Base-by-base conservation (phyloP, 2,888 invertebrate species). In the Euplagia quadripunctaria region DNA sequence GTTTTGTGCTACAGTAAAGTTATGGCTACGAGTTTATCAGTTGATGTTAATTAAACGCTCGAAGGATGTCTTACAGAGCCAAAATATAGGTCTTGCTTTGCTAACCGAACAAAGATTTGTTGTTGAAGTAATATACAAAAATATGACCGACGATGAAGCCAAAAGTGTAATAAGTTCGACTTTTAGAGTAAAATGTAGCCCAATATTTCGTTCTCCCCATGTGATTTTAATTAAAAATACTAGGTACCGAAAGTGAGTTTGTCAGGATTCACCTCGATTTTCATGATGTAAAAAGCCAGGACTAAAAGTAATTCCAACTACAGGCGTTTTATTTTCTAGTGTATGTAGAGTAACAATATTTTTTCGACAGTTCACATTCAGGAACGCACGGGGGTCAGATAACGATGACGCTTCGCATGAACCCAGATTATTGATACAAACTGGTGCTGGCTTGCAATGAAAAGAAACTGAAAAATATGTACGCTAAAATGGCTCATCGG, bases 221-320 rank as follows among this genome's bases (percentile, higher is more conserved):
- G 85, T 86, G 85, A 86, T 89, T 90, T 91, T 89, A 89, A 91
- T 90, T 89, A 90, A 91, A 91, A 91, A 89, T 86, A 86, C 88
- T 83, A 77, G 73, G 78, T 78, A 74, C 79, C 43, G 78, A 86
- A 85, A 88, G 86, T 87, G 84, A 86, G 87, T 87, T 87, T 85
- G 83, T 79, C 71, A 71, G 66, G 72, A 76, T 80, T 80, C 81
- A 87, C 83, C 82, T 85, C 85, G 79, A 89, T 87, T 89, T 89
- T 87, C 85, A 85, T 86, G 88, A 86, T 84, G 85, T 83, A 81
- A 83, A 88, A 90, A 88, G 79, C 82, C 77, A 77, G 79, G 78
- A 77, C 83, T 85, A 73, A 88, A 90, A 88, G 88, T 88, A 88
- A 89, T 88, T 88, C 85, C 77, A 64, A 61, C 74, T 77, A 74